These are phyloP conservation scores for Zygothrica quintamaculata DNA, from an alignment of 2,888 invertebrate genomes.

Conservation along the genomic window DNA sequence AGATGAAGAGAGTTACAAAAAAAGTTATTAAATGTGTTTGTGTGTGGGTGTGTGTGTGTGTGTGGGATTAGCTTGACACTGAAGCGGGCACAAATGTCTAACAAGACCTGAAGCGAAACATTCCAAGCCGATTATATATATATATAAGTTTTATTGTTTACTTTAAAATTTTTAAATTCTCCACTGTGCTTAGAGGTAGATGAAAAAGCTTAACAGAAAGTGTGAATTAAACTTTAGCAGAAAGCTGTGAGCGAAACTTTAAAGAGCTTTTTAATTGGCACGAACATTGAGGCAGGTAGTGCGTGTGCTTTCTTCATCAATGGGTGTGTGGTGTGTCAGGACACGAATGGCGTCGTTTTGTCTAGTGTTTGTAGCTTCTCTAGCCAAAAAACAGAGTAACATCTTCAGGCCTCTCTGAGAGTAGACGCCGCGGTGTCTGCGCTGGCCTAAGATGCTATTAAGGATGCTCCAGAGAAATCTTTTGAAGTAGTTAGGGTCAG, in stretches of 20 bases:
- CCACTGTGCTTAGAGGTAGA: slow-evolving; percentile 13
- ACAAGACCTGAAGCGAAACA: too few species aligned
- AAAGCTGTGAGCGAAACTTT: slow-evolving; percentile 40
- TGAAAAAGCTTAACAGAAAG: slow-evolving; percentile 45
- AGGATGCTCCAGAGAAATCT: slow-evolving; percentile 14
- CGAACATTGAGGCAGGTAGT: slow-evolving; percentile 58
- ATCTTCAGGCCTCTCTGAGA: slow-evolving; percentile 15
- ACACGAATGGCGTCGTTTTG: slow-evolving; percentile 49
- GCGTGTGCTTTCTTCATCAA: slow-evolving; percentile 10
- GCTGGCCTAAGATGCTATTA: slow-evolving; percentile 35
- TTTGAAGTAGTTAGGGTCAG: slow-evolving; percentile 16
- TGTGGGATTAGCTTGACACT: too few species aligned
- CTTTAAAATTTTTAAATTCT: neutral
- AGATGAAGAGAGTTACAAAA: too few species aligned
- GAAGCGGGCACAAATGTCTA: too few species aligned
- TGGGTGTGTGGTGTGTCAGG: slow-evolving; percentile 10
- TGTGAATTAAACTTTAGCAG: slow-evolving; percentile 38
- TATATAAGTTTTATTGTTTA: too few species aligned
- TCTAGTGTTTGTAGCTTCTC: slow-evolving; percentile 37
- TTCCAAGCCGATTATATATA: too few species aligned
- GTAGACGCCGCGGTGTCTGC: slow-evolving; percentile 68
- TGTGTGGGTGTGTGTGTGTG: too few species aligned
- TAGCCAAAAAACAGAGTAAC: slow-evolving; percentile 12
- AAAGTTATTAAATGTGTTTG: too few species aligned
- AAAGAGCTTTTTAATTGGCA: slow-evolving; percentile 72